Base-by-base conservation (phyloP, 2,797 vertebrate species). In the Neopelma chrysocephalum region DNA sequence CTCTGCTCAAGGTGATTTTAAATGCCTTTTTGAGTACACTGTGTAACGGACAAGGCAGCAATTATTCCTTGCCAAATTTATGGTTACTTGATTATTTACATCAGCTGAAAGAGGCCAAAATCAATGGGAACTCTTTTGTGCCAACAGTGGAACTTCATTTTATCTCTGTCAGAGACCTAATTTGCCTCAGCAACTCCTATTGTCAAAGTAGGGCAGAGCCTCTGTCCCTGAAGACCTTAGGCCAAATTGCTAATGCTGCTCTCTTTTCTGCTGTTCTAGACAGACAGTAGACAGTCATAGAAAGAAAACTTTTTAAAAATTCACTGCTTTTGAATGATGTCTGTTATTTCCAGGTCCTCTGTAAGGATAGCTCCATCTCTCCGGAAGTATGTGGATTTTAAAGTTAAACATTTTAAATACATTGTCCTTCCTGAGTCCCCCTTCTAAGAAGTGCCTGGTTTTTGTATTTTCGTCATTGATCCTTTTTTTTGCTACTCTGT, bases 41-140 rank as follows among this genome's bases (percentile, higher is more conserved):
- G 14, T 53, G 57, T 60, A 87, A 61, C 47, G 57, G 75, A 92
- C 32, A 73, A 73, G 54, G 9, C 62, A 90, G 42, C 80, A 91
- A 93, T 94, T 92, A 75, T 92, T 90, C 43, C 31, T 93, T 96
- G 92, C 82, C 84, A 56, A 92, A 87, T 94, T 97, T 96, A 61
- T 96, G 84, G 64, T 90, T 95, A 92, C 70, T 89, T 94, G 89
- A 79, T 95, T 97, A 92, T 96, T 97, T 97, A 89, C 86, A 82
- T 91, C 65, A 83, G 73, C 58, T 96, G 73, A 80, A 92, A 93
- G 83, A 93, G 47, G 66, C 53, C 71, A 95, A 95, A 87, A 95
- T 93, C 83, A 91, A 80, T 93, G 86, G 25, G 26, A 82, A 27
- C 57, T 96, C 78, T 94, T 96, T 94, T 95, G 61, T 92, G 66